Evolutionary conservation across 2,888 invertebrate genomes (phyloP).

Genomic region (Hypercompe scribonia): DNA sequence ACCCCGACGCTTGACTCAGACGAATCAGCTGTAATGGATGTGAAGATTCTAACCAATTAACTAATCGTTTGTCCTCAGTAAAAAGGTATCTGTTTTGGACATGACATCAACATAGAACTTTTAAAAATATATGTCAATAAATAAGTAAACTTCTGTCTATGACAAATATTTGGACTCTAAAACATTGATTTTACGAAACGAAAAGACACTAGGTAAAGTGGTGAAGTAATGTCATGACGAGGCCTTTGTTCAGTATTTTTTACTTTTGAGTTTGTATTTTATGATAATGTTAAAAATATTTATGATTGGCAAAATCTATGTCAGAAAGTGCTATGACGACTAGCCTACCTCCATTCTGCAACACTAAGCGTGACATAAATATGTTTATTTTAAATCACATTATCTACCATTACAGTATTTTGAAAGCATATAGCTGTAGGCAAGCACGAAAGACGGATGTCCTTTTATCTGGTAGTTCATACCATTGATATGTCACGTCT

Average conservation of each 20-base stretch:
- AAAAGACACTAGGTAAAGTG: neutral
- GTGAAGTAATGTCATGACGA: neutral
- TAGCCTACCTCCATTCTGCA: conserved; percentile 8
- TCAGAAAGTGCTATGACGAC: conserved; percentile 10
- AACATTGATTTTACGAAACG: conserved; percentile 17
- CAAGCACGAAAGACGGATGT: conserved; percentile 63
- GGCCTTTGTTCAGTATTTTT: neutral
- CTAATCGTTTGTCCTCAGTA: conserved; percentile 59
- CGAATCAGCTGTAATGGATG: conserved; percentile 67
- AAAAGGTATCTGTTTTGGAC: conserved; percentile 51
- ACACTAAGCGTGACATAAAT: conserved; percentile 10
- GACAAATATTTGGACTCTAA: neutral
- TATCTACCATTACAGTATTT: conserved; percentile 41
- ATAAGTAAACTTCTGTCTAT: neutral
- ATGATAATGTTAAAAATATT: neutral
- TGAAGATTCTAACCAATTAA: conserved; percentile 76
- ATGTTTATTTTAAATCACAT: conserved; percentile 19
- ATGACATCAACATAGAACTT: conserved; percentile 54
- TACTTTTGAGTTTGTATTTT: neutral
- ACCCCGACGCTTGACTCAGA: conserved; percentile 74
- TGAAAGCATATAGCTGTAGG: conserved; percentile 45
- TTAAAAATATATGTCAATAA: conserved; percentile 11
- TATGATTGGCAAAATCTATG: conserved; percentile 15
- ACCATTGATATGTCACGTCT: conserved; percentile 76
- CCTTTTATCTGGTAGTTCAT: conserved; percentile 67